These are phyloP conservation scores for Sapayoa aenigma DNA, from an alignment of 2,113 vertebrate genomes.

Conservation along the genomic window DNA sequence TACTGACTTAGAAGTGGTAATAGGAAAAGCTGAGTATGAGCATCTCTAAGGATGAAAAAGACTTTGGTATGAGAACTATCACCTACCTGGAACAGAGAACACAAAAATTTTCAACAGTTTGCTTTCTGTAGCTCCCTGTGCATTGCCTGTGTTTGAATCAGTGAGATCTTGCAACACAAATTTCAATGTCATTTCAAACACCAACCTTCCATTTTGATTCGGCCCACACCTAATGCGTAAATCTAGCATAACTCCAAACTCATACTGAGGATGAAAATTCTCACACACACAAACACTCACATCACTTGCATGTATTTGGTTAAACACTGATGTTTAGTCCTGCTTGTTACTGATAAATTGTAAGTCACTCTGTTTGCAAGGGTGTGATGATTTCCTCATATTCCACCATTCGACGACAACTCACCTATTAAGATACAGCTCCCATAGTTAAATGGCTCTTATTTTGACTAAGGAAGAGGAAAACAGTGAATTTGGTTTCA, in stretches of 20 bases:
- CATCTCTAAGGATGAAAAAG: background rate
- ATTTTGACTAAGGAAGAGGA: background rate
- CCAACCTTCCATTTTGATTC: background rate
- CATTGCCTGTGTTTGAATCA: background rate
- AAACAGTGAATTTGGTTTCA: background rate
- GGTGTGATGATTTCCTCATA: background rate
- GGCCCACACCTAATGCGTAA: background rate
- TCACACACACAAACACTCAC: no score
- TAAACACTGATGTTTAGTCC: background rate
- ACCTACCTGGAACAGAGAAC: background rate
- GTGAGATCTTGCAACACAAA: background rate
- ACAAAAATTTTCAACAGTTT: background rate
- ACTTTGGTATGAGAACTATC: background rate
- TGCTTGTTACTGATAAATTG: background rate
- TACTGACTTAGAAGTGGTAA: slow-evolving; percentile 22
- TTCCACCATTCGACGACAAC: background rate
- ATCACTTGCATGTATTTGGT: accelerated
- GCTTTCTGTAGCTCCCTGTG: background rate
- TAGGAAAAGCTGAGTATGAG: slow-evolving; percentile 1
- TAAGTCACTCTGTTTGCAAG: background rate
- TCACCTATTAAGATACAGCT: background rate
- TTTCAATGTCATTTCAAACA: background rate
- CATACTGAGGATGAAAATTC: background rate
- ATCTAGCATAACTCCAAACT: background rate
- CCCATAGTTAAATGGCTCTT: background rate